Base-by-base conservation (phyloP, 2,888 invertebrate species). In the Alentia gelatinosa region DNA sequence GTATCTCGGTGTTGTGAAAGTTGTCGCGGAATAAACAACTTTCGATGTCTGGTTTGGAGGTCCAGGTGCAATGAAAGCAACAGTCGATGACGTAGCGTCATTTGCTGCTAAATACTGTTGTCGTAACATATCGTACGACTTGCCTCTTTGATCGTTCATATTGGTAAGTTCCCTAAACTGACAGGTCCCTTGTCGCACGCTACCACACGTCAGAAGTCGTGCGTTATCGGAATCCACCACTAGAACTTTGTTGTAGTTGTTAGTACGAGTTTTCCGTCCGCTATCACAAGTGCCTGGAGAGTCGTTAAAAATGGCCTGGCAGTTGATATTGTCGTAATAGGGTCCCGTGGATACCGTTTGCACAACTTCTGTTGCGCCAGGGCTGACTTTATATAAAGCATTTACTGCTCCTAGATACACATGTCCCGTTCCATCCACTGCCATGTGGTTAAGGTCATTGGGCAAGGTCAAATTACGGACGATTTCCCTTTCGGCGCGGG, bases 181-280 rank as follows among this genome's bases (percentile, higher is more conserved):
- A 93, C 95, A 95, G 7, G 94, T 93, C 15, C 95, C 95, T 91
- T 95, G 95, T 93, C 93, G 95, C 15, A 95, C 92, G 91, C 94
- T 95, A n/a, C 95, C 95, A 93, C 95, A 96, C 23, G 95, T 94
- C 33, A 95, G 92, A n/a, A 96, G 93, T 86, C 94, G 93, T n/a
- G 94, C 92, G 83, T 93, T 93, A 37, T 91, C 90, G 91, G 91
- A 92, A 91, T 95, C 94, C 33, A 95, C 92, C 40, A 95, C 92
- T 39, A 95, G 92, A 33, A 95, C 92, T 92, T 95, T 95, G 93
- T 95, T 95, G 91, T 94, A 92, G 92, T 95, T 95, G 91, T 95
- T 93, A 5, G 94, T 94, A n/a, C 23, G 9, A n/a, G 42, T 33
- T 26, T 42, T 89, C 30, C 30, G 23, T 39, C 9, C n/a, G 26